phyloP scores from a whole-genome alignment of 2,113 vertebrate genomes.

The Sakesphorus luctuosus region DNA sequence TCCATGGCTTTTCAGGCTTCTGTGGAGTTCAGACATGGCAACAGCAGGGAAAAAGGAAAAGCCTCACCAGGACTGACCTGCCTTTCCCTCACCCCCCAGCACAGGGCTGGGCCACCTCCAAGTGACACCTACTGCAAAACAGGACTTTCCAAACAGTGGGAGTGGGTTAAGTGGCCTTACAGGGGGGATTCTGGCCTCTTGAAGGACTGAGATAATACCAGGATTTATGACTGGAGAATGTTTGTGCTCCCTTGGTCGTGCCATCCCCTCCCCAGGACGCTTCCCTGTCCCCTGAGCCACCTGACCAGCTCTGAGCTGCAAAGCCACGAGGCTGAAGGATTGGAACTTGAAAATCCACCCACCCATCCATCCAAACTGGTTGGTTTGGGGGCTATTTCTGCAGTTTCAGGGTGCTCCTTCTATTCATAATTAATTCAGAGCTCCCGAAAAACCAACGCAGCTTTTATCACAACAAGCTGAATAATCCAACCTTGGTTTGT shows the following conservation, averaged over 20 bases:
- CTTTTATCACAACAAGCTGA: not conserved
- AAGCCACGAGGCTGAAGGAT: not conserved
- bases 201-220: not conserved
- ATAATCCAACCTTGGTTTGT: not conserved
- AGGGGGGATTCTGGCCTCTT: not conserved
- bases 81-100: not conserved
- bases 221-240: not conserved
- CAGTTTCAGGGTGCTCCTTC: not conserved
- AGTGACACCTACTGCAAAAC: not conserved
- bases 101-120: not conserved
- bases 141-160: not conserved
- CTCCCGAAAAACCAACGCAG: not conserved
- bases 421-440: not conserved
- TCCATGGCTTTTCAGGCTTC: not conserved
- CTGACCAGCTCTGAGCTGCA: not conserved
- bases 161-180: not conserved
- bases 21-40: not conserved
- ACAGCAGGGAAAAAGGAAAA: not conserved
- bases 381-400: not conserved
- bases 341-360: not conserved
- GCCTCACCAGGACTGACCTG: not conserved
- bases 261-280: not conserved
- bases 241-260: rapidly evolving
- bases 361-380: not conserved
- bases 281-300: not conserved